Evolutionary conservation across 2,888 invertebrate genomes (phyloP).

Genomic region (Ormyrus labotus): DNA sequence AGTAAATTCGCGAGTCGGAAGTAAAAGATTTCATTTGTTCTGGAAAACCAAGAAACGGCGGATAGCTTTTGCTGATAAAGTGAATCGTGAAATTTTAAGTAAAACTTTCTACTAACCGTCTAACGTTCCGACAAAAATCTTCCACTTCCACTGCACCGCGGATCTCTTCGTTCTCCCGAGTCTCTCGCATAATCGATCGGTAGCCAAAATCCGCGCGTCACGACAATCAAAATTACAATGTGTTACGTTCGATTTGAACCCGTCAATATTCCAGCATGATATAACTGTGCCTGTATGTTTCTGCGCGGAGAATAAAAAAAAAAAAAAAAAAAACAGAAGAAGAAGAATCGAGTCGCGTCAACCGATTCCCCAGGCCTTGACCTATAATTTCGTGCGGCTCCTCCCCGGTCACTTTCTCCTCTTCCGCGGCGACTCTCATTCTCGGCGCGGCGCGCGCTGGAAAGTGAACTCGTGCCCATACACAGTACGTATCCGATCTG

Average conservation of each 20-base stretch:
- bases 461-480: constrained; percentile 15
- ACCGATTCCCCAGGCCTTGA: constrained; percentile 63
- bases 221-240: too few species aligned
- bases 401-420: constrained; percentile 66
- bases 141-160: too few species aligned
- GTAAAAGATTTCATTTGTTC: too few species aligned
- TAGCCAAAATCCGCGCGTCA: too few species aligned
- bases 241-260: not conserved
- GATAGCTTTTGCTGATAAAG: too few species aligned
- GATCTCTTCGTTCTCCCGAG: too few species aligned
- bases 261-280: constrained; percentile 18
- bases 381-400: constrained; percentile 62
- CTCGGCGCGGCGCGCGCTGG: constrained; percentile 3
- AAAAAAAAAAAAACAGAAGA: not conserved
- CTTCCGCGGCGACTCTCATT: constrained; percentile 19
- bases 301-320: not conserved
- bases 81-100: too few species aligned
- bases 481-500: not conserved
- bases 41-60: too few species aligned
- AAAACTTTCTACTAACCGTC: too few species aligned
- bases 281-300: not conserved
- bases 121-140: too few species aligned
- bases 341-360: not conserved
- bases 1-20: too few species aligned
- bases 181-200: too few species aligned